phyloP scores from a whole-genome alignment of 1,140 invertebrate species.

The Drosophila insularis region DNA sequence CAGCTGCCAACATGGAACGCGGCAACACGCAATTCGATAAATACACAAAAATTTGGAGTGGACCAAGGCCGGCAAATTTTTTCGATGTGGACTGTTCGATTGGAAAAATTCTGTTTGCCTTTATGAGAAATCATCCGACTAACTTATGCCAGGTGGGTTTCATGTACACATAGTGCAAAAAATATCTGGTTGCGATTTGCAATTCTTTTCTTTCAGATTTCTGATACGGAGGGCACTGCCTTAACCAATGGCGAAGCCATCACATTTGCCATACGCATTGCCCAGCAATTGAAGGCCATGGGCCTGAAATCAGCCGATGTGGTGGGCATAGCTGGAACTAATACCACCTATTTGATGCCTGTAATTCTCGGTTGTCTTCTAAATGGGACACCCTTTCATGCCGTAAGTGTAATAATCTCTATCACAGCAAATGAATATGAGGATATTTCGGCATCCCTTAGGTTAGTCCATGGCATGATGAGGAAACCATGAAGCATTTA shows the following conservation, averaged over 20 bases:
- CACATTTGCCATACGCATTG: constrained; percentile 74
- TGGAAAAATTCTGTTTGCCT: constrained; percentile 77
- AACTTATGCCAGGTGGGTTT: constrained; percentile 66
- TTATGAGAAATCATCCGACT: constrained; percentile 75
- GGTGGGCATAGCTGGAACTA: constrained; percentile 69
- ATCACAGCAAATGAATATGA: background rate
- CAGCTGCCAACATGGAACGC: constrained; percentile 67
- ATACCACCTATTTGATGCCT: constrained; percentile 76
- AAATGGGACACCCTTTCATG: constrained; percentile 77
- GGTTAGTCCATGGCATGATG: constrained; percentile 60
- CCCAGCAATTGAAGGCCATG: constrained; percentile 67
- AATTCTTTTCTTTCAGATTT: constrained; percentile 47
- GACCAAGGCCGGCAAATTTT: constrained; percentile 72
- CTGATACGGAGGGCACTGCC: constrained; percentile 72
- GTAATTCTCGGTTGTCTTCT: constrained; percentile 71
- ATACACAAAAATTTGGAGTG: constrained; percentile 81
- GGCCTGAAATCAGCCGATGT: constrained; percentile 72
- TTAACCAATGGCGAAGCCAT: constrained; percentile 77
- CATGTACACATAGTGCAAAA: too few species aligned
- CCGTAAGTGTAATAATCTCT: constrained; percentile 34
- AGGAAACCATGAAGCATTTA: constrained; percentile 72
- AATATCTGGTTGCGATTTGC: too few species aligned
- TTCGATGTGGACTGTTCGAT: constrained; percentile 78
- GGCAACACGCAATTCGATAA: constrained; percentile 75
- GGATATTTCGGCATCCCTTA: background rate